phyloP scores from a whole-genome alignment of 2,797 vertebrate species.

The Graptemys geographica region DNA sequence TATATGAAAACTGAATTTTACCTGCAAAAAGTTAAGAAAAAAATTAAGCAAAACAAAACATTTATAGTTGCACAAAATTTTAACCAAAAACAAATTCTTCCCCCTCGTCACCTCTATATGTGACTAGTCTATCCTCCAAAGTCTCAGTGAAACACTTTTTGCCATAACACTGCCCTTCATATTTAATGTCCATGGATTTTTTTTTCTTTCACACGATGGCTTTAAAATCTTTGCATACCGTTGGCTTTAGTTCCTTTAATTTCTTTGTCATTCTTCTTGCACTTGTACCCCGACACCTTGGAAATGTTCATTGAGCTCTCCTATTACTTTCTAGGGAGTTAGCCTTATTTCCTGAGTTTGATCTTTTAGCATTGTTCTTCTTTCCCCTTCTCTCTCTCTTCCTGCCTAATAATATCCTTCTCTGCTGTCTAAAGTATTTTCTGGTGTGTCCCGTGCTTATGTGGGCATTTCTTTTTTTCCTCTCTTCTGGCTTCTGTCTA shows the following conservation, averaged over 20 bases:
- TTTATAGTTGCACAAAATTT: neutral
- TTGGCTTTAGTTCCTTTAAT: constrained; percentile 14
- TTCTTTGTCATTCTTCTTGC: constrained; percentile 40
- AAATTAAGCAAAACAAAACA: neutral
- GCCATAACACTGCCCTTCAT: neutral
- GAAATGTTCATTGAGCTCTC: constrained; percentile 10
- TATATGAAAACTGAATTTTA: too few relatives aligned
- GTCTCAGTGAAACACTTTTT: neutral
- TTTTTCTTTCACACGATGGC: neutral
- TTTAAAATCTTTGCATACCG: neutral
- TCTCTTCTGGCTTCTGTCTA: constrained; percentile 12
- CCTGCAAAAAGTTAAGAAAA: neutral
- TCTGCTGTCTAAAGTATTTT: constrained; percentile 24
- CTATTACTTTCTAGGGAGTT: constrained; percentile 47
- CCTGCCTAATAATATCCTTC: neutral
- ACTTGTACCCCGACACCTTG: constrained; percentile 20
- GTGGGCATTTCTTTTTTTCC: neutral
- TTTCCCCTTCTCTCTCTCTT: neutral
- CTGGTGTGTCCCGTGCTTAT: neutral
- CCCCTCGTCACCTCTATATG: neutral
- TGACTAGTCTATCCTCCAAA: neutral
- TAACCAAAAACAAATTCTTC: neutral
- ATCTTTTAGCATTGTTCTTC: neutral
- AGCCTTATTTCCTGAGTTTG: constrained; percentile 29
- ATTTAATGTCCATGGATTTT: neutral